A percentile compares a stretch with the other conserved stretches of the same genome.
Evolutionary conservation across 2,888 invertebrate genomes (phyloP).

Genomic region (Cerastoderma edule): DNA sequence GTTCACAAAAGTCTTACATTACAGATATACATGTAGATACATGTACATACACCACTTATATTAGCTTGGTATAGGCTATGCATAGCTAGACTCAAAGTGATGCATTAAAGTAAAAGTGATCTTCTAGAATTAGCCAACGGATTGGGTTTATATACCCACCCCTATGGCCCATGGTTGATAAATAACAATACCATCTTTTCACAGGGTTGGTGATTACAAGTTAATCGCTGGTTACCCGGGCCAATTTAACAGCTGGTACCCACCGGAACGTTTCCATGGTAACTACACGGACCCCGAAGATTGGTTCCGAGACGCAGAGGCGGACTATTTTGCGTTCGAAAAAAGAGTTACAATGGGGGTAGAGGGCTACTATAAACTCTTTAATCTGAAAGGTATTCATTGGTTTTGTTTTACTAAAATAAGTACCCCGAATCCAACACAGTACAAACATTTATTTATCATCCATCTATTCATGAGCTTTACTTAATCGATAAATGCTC

Average conservation of each 20-base stretch:
- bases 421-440: neutral
- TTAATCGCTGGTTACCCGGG: slow-evolving; percentile 82
- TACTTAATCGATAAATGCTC: neutral
- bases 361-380: slow-evolving; percentile 46
- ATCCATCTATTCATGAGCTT: neutral
- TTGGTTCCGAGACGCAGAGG: slow-evolving; percentile 28
- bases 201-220: slow-evolving; percentile 81
- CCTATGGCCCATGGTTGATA: too few relatives aligned
- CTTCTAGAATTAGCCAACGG: too few relatives aligned
- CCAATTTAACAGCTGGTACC: slow-evolving; percentile 74
- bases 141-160: too few relatives aligned
- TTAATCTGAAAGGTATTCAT: slow-evolving; percentile 47
- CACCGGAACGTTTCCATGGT: slow-evolving; percentile 45
- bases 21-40: too few relatives aligned
- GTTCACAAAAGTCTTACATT: too few relatives aligned
- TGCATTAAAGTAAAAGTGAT: too few relatives aligned
- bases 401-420: neutral
- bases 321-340: slow-evolving; percentile 21
- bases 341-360: slow-evolving; percentile 32
- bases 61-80: too few relatives aligned
- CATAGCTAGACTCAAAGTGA: too few relatives aligned
- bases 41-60: too few relatives aligned
- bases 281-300: slow-evolving; percentile 14
- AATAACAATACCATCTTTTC: too few relatives aligned
- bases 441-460: neutral